Evolutionary conservation across 2,888 invertebrate genomes (phyloP).

Genomic region (Pollenia griseotomentosa): DNA sequence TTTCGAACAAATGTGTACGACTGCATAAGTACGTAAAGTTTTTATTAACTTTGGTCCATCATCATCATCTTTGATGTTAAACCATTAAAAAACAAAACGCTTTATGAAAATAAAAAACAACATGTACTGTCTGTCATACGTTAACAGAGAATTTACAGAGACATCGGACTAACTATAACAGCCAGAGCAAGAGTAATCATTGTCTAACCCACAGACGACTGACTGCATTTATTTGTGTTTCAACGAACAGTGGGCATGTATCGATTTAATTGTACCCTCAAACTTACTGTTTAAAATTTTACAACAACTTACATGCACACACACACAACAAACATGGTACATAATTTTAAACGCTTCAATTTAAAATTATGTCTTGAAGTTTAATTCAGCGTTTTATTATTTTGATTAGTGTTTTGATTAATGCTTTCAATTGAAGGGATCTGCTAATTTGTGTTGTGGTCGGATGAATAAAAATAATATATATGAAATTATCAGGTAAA

Average conservation of each 20-base stretch:
- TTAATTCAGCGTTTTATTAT: not conserved
- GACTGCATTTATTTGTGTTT: conserved; percentile 7
- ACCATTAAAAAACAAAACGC: not conserved
- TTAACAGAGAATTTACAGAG: conserved; percentile 46
- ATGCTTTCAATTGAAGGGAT: not conserved
- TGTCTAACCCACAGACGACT: not conserved
- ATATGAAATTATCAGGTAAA: too few relatives aligned
- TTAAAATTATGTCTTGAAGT: not conserved
- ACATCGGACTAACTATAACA: not conserved
- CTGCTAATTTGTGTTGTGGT: not conserved
- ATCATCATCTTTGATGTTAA: conserved; percentile 44
- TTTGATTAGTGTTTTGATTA: conserved; percentile 11
- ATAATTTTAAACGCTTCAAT: not conserved
- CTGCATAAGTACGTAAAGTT: conserved; percentile 57
- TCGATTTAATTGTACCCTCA: not conserved
- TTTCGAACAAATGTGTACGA: conserved; percentile 66
- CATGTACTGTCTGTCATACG: not conserved
- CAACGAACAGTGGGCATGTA: not conserved
- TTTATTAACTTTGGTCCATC: conserved; percentile 71
- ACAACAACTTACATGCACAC: too few relatives aligned
- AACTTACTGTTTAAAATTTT: too few relatives aligned
- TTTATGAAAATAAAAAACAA: not conserved
- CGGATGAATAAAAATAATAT: too few relatives aligned
- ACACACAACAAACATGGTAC: too few relatives aligned
- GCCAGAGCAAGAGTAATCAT: not conserved